A percentile compares a stretch with the other conserved stretches of the same genome.
These are phyloP conservation scores for Characodon lateralis DNA, from an alignment of 2,797 vertebrate species.

Conservation along the genomic window DNA sequence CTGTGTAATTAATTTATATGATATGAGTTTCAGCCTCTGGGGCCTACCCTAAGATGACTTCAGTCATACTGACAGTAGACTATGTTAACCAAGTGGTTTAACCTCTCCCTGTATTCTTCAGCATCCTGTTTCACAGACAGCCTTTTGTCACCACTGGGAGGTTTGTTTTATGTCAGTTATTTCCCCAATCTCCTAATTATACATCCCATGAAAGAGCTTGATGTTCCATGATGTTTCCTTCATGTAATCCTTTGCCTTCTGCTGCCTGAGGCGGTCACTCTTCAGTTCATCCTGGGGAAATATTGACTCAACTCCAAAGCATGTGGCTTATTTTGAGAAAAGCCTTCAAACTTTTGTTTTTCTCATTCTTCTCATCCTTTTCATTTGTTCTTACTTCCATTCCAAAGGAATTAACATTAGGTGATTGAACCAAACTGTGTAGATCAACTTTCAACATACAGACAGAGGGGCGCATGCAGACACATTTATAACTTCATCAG, in stretches of 20 bases:
- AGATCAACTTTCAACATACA: constrained; percentile 29
- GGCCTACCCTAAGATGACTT: background rate
- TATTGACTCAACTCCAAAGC: background rate
- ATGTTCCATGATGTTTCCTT: background rate
- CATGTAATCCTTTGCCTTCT: constrained; percentile 2
- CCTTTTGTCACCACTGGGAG: background rate
- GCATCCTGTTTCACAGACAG: background rate
- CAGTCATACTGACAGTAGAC: background rate
- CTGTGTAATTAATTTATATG: no score
- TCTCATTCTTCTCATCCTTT: no score
- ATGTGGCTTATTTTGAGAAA: background rate
- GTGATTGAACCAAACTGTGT: constrained; percentile 30
- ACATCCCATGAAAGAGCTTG: background rate
- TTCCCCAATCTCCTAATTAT: background rate
- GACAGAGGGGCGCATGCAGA: constrained; percentile 24
- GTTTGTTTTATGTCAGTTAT: background rate
- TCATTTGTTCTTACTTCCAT: no score
- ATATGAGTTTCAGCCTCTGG: no score
- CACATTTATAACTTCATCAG: constrained; percentile 49
- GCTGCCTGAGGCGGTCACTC: background rate
- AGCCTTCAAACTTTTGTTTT: background rate
- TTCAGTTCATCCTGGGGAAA: background rate
- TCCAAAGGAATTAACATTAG: background rate
- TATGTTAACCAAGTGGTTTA: background rate
- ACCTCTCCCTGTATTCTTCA: background rate